These are phyloP conservation scores for Hymenopus coronatus DNA, from an alignment of 2,888 invertebrate species.

Conservation along the genomic window DNA sequence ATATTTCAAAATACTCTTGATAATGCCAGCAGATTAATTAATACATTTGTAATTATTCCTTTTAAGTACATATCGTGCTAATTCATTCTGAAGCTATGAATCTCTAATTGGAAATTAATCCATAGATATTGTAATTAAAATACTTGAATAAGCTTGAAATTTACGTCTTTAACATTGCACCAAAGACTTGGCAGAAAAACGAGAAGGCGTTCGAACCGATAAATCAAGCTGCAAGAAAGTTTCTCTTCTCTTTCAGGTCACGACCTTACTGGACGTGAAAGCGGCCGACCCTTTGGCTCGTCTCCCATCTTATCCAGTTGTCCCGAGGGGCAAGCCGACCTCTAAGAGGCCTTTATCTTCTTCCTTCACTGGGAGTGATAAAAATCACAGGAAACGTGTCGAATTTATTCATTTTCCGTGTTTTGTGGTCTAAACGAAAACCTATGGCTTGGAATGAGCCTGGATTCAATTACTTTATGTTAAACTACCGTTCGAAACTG, in stretches of 20 bases:
- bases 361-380: neutral
- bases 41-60: no score
- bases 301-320: neutral
- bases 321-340: neutral
- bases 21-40: no score
- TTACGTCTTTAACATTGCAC: neutral
- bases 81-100: no score
- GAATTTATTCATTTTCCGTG: neutral
- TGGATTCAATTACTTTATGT: no score
- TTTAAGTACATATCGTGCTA: no score
- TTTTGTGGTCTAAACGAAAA: neutral
- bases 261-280: slow-evolving; percentile 3
- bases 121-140: no score
- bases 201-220: neutral
- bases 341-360: neutral
- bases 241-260: neutral
- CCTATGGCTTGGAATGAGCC: no score
- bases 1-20: no score
- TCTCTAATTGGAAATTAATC: no score
- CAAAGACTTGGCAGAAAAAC: neutral
- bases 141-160: neutral
- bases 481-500: no score
- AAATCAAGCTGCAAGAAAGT: neutral
- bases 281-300: neutral
- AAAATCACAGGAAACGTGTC: neutral